Evolutionary conservation across 2,888 invertebrate genomes (phyloP), one percentile per base, ranked within the genome.

Genomic region (Platycheirus albimanus): DNA sequence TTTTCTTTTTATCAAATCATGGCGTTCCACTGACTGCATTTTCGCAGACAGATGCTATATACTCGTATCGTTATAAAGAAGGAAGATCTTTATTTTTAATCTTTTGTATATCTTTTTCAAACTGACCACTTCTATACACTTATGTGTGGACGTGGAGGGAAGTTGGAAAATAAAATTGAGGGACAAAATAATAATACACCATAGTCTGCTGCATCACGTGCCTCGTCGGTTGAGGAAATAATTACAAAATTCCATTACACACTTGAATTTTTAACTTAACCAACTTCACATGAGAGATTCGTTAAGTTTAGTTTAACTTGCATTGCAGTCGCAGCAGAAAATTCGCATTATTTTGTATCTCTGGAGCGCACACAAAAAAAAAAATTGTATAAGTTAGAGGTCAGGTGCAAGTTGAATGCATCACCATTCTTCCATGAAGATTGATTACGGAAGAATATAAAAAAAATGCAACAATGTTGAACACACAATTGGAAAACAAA

Each of bases 1-100:
- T 41, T 36, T 30, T 8, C 43, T 45, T 20, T 47, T 51, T 49
- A 24, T 33, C 28, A 51, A 63, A 33, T 52, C 17, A 43, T 20
- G 58, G 20, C 79, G 79, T 79, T 79, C 78, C 78, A 66, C 51
- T 71, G 78, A 78, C 51, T 78, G 78, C 71, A 38, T 78, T 66
- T 38, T 66, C 19, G 17, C 58, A 66, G 51, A 30, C 51, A 71
- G 64, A 66, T 71, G 66, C 28, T 30, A 51, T 17, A 74, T 4
- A 24, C n/a, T n/a, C n/a, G n/a, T n/a, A n/a, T 24, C 24, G 6
- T 66, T 49, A 13, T 64, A n/a, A n/a, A n/a, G 54, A 38, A n/a
- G 36, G 43, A 45, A 43, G 43, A 43, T 61, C 45, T 45, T 15
- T n/a, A n/a, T 28, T 28, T 61, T 61, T 4, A 49, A 17, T 20